Percentiles rank a stretch among this genome's conserved stretches.
Evolutionary conservation across 2,888 invertebrate genomes (phyloP).

Genomic region (Hirtodrosophila alboralis): DNA sequence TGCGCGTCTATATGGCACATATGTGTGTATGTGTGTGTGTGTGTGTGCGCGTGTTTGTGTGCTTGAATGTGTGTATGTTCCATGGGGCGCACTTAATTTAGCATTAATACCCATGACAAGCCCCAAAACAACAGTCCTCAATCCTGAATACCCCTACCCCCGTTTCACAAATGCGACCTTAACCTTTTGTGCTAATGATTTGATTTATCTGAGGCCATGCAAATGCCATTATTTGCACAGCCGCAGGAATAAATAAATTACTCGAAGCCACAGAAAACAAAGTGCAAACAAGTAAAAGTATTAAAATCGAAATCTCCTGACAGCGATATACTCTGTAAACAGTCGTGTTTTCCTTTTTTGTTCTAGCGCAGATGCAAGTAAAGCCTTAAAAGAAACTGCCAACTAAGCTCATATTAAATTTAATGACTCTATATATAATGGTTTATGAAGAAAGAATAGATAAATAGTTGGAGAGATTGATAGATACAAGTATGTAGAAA

Average conservation of each 20-base stretch:
- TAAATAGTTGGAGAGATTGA: too few relatives aligned
- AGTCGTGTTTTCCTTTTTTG: too few relatives aligned
- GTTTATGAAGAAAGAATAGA: too few relatives aligned
- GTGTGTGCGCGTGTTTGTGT: slow-evolving; percentile 3
- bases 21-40: slow-evolving; percentile 7
- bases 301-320: too few relatives aligned
- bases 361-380: too few relatives aligned
- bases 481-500: too few relatives aligned
- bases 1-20: slow-evolving; percentile 55
- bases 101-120: slow-evolving; percentile 48
- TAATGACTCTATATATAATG: too few relatives aligned
- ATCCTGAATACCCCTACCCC: background rate
- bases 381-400: too few relatives aligned
- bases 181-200: slow-evolving; percentile 68
- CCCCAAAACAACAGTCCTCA: slow-evolving; percentile 16
- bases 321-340: too few relatives aligned
- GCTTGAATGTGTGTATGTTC: slow-evolving; percentile 26
- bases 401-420: too few relatives aligned
- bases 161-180: slow-evolving; percentile 26
- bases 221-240: slow-evolving; percentile 51
- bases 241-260: slow-evolving; percentile 52
- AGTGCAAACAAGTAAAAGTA: too few relatives aligned
- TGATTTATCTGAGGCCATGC: slow-evolving; percentile 61
- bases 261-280: slow-evolving; percentile 6
- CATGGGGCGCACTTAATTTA: slow-evolving; percentile 63